Percentiles rank a stretch among this genome's conserved stretches.
Evolutionary conservation across 1,140 invertebrate species (phyloP).

Genomic region (Parapsyche elsis): DNA sequence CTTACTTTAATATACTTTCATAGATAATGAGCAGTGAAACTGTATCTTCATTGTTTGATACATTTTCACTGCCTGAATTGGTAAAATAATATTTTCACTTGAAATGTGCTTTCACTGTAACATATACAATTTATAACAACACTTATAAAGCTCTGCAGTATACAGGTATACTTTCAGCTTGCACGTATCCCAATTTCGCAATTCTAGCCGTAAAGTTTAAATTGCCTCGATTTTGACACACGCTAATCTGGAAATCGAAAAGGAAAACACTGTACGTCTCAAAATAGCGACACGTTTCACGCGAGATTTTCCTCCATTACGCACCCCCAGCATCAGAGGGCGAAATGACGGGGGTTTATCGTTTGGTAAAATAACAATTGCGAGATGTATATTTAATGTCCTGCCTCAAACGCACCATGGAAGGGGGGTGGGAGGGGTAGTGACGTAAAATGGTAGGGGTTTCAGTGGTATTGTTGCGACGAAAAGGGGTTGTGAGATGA

Average conservation of each 20-base stretch:
- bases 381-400: slow-evolving; percentile 32
- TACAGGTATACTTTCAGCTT: no score
- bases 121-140: no score
- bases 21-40: no score
- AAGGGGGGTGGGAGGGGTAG: not conserved
- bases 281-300: not conserved
- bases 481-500: not conserved
- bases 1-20: no score
- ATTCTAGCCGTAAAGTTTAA: no score
- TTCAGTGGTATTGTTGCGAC: not conserved
- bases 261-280: not conserved
- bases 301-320: not conserved
- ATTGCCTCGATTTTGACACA: no score
- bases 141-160: no score
- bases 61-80: no score
- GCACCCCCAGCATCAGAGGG: not conserved
- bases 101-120: no score
- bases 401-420: not conserved
- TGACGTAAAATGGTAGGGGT: not conserved
- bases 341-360: slow-evolving; percentile 25
- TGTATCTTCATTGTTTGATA: no score
- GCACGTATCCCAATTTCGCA: no score
- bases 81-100: no score
- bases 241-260: not conserved
- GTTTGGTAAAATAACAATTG: slow-evolving; percentile 35